Percentiles rank a stretch among this genome's conserved stretches.
phyloP scores from a whole-genome alignment of 2,113 vertebrate genomes.

The Cygnus buccinator region DNA sequence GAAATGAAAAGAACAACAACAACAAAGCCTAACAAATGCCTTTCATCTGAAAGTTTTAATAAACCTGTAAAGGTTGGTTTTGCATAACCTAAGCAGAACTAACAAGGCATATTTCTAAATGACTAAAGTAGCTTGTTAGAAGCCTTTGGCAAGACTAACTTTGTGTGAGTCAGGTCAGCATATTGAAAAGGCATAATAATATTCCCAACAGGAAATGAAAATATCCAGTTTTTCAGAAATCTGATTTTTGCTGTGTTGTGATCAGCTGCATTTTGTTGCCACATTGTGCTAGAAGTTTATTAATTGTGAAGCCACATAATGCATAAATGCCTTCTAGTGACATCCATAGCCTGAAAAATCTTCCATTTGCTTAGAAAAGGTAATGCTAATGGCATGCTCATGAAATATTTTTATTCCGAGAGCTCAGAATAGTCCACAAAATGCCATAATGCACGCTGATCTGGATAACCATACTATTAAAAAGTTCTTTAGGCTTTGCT shows the following conservation, averaged over 20 bases:
- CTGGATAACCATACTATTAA: not conserved
- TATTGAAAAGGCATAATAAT: slow-evolving; percentile 3
- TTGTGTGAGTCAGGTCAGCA: not conserved
- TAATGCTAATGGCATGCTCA: not conserved
- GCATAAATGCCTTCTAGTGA: not conserved
- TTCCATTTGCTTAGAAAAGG: not conserved
- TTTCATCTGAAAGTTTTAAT: slow-evolving; percentile 5
- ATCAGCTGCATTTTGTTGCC: not conserved
- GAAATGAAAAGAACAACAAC: no score
- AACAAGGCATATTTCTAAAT: not conserved
- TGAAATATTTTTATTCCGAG: not conserved
- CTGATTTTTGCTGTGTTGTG: not conserved
- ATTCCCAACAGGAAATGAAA: not conserved
- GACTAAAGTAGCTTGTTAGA: not conserved
- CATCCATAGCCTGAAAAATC: not conserved
- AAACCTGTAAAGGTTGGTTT: not conserved
- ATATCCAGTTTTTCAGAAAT: slow-evolving; percentile 1
- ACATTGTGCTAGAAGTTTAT: not conserved
- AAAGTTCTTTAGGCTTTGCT: not conserved
- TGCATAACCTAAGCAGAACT: not conserved
- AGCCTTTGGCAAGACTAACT: slow-evolving; percentile 10
- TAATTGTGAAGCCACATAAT: not conserved
- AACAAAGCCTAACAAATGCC: not conserved
- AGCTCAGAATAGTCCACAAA: not conserved
- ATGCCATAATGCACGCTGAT: not conserved